A percentile compares a stretch with the other conserved stretches of the same genome.
Conservation (phyloP, 1,140 invertebrate species). For the Aphelinus certus region DNA sequence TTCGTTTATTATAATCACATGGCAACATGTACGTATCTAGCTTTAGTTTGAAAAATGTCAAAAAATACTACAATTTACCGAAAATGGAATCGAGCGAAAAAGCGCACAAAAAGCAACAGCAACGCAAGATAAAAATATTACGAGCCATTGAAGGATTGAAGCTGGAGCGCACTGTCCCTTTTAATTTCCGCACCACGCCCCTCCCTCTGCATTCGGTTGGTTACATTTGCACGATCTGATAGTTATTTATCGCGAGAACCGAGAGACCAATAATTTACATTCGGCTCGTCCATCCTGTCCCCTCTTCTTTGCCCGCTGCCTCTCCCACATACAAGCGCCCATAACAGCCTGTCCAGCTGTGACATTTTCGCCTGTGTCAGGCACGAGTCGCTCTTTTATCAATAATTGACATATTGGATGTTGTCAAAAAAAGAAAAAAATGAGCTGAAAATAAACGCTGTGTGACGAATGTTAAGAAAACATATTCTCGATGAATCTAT, state of each 20-base stretch:
- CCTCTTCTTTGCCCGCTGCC: constrained; percentile 33
- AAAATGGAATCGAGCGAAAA: too few species aligned
- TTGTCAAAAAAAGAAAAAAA: constrained; percentile 14
- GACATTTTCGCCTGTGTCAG: constrained; percentile 35
- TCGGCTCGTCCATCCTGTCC: constrained; percentile 37
- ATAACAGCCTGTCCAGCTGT: constrained; percentile 1
- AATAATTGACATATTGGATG: constrained; percentile 53
- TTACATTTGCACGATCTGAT: constrained; percentile 38
- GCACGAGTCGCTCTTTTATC: constrained; percentile 48
- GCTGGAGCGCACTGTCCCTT: constrained; percentile 21
- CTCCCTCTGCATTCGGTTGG: constrained; percentile 1
- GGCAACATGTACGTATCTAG: too few species aligned
- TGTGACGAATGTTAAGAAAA: too few species aligned
- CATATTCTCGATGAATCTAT: too few species aligned
- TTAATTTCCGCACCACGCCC: constrained; percentile 31
- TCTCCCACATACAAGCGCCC: constrained; percentile 31
- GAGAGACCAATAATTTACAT: constrained; percentile 52
- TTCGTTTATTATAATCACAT: too few species aligned
- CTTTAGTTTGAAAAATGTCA: too few species aligned
- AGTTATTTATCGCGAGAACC: constrained; percentile 50
- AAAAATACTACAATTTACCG: too few species aligned
- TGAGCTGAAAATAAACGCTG: too few species aligned
- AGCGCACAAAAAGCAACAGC: too few species aligned
- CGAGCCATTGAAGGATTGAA: neutral
- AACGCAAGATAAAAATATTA: constrained; percentile 28